These are phyloP conservation scores for Acanthurus tractus DNA, from an alignment of 2,797 vertebrate genomes.

Conservation along the genomic window DNA sequence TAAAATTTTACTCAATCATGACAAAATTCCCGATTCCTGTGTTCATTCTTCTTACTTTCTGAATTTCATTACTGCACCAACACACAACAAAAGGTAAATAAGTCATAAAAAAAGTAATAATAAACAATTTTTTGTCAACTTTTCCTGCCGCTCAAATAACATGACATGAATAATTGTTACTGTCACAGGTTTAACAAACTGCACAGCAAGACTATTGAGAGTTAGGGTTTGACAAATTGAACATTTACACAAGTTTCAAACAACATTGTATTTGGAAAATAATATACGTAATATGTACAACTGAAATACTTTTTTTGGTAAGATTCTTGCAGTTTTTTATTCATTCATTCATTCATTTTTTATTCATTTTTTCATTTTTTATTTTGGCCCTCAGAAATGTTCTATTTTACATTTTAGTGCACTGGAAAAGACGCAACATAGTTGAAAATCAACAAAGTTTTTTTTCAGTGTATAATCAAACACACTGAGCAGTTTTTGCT, in stretches of 20 bases:
- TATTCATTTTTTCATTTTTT: neutral
- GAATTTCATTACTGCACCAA: conserved; percentile 10
- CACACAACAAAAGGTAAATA: conserved; percentile 10
- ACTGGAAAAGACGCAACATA: conserved; percentile 1
- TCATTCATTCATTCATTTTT: no score
- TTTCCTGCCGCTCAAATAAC: conserved; percentile 28
- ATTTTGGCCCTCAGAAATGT: conserved; percentile 20
- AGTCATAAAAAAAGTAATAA: no score
- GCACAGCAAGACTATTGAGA: neutral
- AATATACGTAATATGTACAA: neutral
- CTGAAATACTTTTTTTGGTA: neutral
- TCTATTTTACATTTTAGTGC: neutral
- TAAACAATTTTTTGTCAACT: conserved; percentile 9
- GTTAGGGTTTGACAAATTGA: conserved; percentile 19
- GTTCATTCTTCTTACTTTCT: no score
- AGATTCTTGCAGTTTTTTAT: no score
- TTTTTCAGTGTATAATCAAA: conserved; percentile 31
- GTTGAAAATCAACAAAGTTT: conserved; percentile 10
- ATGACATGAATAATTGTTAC: conserved; percentile 26
- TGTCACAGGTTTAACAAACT: conserved; percentile 15
- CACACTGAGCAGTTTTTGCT: neutral
- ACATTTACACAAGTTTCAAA: neutral
- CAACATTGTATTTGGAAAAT: neutral
- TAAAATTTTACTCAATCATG: no score
- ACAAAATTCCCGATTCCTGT: no score